phyloP scores from a whole-genome alignment of 2,888 invertebrate genomes.

The Stenurella melanura region DNA sequence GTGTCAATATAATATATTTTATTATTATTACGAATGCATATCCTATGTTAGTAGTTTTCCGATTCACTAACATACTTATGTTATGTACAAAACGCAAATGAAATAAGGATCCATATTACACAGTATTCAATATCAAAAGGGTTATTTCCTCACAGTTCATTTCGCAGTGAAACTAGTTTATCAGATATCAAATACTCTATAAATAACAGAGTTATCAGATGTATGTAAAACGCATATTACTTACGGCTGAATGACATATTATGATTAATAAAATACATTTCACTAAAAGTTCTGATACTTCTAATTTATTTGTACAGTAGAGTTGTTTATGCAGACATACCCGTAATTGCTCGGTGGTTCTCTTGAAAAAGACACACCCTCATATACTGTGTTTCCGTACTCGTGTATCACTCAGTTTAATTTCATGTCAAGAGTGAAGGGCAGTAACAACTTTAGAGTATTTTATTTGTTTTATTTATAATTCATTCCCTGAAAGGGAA shows the following conservation, averaged over 20 bases:
- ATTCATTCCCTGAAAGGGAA: conserved; percentile 6
- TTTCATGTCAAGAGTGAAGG: conserved; percentile 12
- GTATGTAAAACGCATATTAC: background rate
- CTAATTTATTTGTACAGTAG: conserved; percentile 10
- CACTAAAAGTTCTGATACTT: conserved; percentile 10
- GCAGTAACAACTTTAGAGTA: conserved; percentile 8
- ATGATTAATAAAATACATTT: conserved; percentile 25
- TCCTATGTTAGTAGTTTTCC: too few species aligned
- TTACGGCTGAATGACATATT: conserved; percentile 17
- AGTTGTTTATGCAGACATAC: conserved; percentile 24
- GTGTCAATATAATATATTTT: too few species aligned
- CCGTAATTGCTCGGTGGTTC: conserved; percentile 21
- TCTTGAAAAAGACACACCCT: conserved; percentile 22
- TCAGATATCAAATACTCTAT: background rate
- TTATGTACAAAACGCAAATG: background rate
- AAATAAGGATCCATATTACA: background rate
- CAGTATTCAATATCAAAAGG: background rate
- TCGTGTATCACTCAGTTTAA: conserved; percentile 13
- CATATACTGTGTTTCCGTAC: conserved; percentile 19
- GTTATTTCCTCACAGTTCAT: background rate
- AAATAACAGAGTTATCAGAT: background rate
- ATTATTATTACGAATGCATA: too few species aligned
- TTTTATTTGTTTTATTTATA: conserved; percentile 14
- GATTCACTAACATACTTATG: too few species aligned
- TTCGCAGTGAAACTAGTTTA: background rate